phyloP scores from a whole-genome alignment of 2,113 vertebrate genomes.

The Xenopus borealis region DNA sequence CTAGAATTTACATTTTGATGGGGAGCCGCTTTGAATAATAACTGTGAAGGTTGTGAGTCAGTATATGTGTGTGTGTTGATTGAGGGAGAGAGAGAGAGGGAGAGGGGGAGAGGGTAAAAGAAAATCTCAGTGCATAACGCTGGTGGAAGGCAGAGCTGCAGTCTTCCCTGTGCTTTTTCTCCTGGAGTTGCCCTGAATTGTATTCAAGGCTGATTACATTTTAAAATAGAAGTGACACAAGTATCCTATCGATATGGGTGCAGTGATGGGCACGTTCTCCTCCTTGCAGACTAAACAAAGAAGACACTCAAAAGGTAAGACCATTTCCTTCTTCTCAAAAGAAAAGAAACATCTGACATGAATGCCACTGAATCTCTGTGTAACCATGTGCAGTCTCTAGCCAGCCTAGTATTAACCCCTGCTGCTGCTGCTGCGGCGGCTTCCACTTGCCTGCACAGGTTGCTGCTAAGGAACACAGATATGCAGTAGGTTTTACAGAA shows the following conservation, averaged over 20 bases:
- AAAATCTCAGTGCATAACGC: slow-evolving; percentile 57
- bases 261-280: slow-evolving; percentile 93
- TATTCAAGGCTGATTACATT: slow-evolving; percentile 30
- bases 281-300: slow-evolving; percentile 94
- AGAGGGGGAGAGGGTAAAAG: slow-evolving; percentile 37
- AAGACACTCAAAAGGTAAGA: slow-evolving; percentile 90
- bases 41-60: slow-evolving; percentile 63
- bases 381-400: slow-evolving; percentile 25
- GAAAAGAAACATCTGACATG: neutral
- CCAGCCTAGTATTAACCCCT: slow-evolving; percentile 1
- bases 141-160: slow-evolving; percentile 64
- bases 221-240: slow-evolving; percentile 49
- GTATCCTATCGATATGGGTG: slow-evolving; percentile 78
- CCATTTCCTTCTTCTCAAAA: neutral
- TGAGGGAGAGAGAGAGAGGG: slow-evolving; percentile 41
- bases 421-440: neutral
- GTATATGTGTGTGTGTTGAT: slow-evolving; percentile 64
- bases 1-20: slow-evolving; percentile 60
- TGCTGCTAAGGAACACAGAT: neutral
- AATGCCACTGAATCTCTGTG: neutral
- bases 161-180: slow-evolving; percentile 50
- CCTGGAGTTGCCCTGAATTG: slow-evolving; percentile 53
- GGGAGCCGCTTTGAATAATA: slow-evolving; percentile 63
- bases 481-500: neutral
- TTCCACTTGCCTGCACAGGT: neutral